Evolutionary conservation across 2,797 vertebrate genomes (phyloP), one percentile per base, ranked within the genome.

Genomic region (Lepilemur ruficaudatus): DNA sequence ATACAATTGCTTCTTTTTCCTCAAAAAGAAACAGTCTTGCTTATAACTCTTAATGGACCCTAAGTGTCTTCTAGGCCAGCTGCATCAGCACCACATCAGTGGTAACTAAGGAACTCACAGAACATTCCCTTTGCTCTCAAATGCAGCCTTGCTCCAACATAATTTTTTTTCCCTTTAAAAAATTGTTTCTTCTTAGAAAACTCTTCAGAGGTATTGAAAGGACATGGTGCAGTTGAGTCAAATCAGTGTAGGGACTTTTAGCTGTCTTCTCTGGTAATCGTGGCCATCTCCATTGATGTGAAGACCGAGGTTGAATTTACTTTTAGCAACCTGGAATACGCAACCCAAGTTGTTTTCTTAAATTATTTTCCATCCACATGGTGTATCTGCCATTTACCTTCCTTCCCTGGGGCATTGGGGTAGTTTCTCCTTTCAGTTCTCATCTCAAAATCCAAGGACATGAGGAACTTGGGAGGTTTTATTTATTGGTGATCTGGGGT

Each of bases 21-120:
- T 85, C 32, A 32, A 87, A 96, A 97, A 95, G 67, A 92, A 97
- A 80, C 46, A 85, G 35, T 48, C 25, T 41, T 95, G 93, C 81
- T 97, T 97, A 96, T n/a, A 96, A 79, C 76, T 96, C 94, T 97
- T 87, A 73, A 5, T 70, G 87, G 94, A 65, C 67, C 63, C 72
- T 96, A 96, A 94, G 72, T 93, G 87, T 92, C 78, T 96, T 92
- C 72, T 46, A 90, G 97, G n/a, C 92, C 91, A 90, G 89, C 90
- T 91, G 78, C 14, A 63, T 48, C 30, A 70, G 65, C 84, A 81
- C 83, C 89, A 87, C 6, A 46, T 88, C 89, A 63, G 41, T 55
- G 81, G 75, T 92, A 92, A 97, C 89, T 97, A 92, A 95, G 63
- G 72, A 86, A 91, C 76, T 94, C 57, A 85, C 52, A 79, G 89